Percentiles rank a stretch among this genome's conserved stretches.
These are phyloP conservation scores for Pampusana beccarii DNA, from an alignment of 2,113 vertebrate species.

Conservation along the genomic window DNA sequence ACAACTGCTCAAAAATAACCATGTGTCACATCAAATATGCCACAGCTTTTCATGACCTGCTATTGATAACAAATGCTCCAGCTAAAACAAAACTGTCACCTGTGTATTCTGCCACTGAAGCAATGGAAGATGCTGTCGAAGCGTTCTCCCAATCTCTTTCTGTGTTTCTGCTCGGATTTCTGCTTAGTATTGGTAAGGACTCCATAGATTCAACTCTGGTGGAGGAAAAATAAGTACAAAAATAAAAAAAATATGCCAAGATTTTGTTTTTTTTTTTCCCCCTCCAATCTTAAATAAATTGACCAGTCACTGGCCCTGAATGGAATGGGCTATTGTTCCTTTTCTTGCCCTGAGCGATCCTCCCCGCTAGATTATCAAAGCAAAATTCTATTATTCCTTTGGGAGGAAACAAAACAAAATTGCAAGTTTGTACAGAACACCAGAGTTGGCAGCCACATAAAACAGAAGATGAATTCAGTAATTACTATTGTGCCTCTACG, in stretches of 20 bases:
- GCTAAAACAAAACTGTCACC: slow-evolving; percentile 67
- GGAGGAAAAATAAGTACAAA: background rate
- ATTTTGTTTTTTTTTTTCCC: rapidly evolving
- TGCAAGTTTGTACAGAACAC: background rate
- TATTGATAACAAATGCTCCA: background rate
- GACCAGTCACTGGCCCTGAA: background rate
- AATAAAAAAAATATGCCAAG: background rate
- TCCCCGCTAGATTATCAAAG: background rate
- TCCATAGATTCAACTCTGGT: slow-evolving; percentile 90
- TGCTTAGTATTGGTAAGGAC: slow-evolving; percentile 86
- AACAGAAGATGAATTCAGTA: background rate
- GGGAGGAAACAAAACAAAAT: background rate
- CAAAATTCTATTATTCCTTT: background rate
- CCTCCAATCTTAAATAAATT: background rate
- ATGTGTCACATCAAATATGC: background rate
- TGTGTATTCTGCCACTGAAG: slow-evolving; percentile 92
- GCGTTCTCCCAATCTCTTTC: slow-evolving; percentile 95
- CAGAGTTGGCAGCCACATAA: background rate
- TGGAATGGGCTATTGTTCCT: background rate
- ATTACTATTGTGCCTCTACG: background rate
- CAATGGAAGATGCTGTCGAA: slow-evolving; percentile 92
- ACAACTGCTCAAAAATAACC: background rate
- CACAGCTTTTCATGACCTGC: background rate
- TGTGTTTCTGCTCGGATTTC: slow-evolving; percentile 89
- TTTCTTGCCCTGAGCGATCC: background rate